Percentiles rank a stretch among this genome's conserved stretches.
Evolutionary conservation across 2,888 invertebrate genomes (phyloP).

Genomic region (Ophion ellenae): DNA sequence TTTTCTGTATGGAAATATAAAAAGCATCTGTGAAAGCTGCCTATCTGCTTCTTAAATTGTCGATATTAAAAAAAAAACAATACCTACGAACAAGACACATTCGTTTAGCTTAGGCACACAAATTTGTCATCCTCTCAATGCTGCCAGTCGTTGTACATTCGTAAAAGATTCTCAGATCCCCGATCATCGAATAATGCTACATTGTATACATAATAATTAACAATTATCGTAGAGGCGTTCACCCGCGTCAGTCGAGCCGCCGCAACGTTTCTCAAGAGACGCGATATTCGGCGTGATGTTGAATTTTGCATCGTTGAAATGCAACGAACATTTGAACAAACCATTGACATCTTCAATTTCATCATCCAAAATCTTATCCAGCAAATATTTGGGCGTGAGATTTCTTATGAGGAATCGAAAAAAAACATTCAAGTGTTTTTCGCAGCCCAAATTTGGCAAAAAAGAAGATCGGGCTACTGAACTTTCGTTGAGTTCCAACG

Average conservation of each 20-base stretch:
- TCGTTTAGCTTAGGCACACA: slow-evolving; percentile 74
- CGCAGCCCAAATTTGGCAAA: too few relatives aligned
- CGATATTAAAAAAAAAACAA: slow-evolving; percentile 23
- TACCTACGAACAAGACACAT: slow-evolving; percentile 45
- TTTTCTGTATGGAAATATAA: slow-evolving; percentile 75
- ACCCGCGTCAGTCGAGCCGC: slow-evolving; percentile 7
- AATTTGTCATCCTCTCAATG: slow-evolving; percentile 73
- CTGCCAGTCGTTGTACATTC: slow-evolving; percentile 75
- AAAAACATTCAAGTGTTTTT: too few relatives aligned
- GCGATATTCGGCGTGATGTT: too few relatives aligned
- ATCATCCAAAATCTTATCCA: too few relatives aligned
- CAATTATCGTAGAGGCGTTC: slow-evolving; percentile 18
- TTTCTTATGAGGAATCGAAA: too few relatives aligned
- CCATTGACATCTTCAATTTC: too few relatives aligned
- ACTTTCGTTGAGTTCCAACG: too few relatives aligned
- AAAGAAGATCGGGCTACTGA: too few relatives aligned
- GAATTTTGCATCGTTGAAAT: too few relatives aligned
- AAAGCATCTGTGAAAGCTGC: slow-evolving; percentile 76
- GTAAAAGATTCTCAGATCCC: slow-evolving; percentile 56
- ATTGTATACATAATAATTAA: slow-evolving; percentile 38
- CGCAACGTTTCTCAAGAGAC: background rate
- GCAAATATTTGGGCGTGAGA: too few relatives aligned
- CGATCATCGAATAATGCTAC: slow-evolving; percentile 44
- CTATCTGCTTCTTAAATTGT: slow-evolving; percentile 54
- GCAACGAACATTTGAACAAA: too few relatives aligned